Evolutionary conservation across 2,797 vertebrate genomes (phyloP), one percentile per base, ranked within the genome.

Genomic region (Masticophis lateralis): DNA sequence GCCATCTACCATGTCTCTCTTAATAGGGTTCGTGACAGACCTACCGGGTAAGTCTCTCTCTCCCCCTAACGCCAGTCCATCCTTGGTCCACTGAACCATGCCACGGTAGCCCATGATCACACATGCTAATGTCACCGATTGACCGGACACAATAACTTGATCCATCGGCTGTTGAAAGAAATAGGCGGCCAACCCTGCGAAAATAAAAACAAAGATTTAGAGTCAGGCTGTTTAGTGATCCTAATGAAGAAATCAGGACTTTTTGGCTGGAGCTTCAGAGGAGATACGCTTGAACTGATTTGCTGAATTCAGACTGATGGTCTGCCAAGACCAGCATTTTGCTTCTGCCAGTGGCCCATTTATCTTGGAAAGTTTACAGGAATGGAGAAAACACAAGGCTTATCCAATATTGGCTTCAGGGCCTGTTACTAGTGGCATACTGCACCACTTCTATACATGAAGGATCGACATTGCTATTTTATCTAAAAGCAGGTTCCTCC

Each of bases 41-140:
- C 93, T 98, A 99, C 99, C 99, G 96, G 98, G 98, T 93, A 99
- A 97, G 94, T 99, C 98, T 97, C 98, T 96, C 95, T 99, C 98
- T 88, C 98, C 98, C 5, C 99, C 99, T 83, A 99, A 97, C 0
- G 98, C 98, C 95, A 99, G 97, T 56, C 99, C 99, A 32, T 99
- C 98, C 98, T 99, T 99, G 93, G 98, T 99, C 99, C 98, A 99
- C 93, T 99, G 99, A 90, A 99, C 98, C 97, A 98, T 98, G 61
- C 94, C 94, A 56, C 97, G 97, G 92, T 98, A 98, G 37, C 98
- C 98, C 94, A 98, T 97, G 2, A 98, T 98, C 94, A 98, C 98
- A 32, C 98, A 98, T 56, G 98, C 98, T 43, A 99, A 97, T 6
- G 98, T 98, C 92, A 99, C 98, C 0, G 98, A 98, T 32, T 94